Percentiles rank a stretch among this genome's conserved stretches.
phyloP scores from a whole-genome alignment of 2,113 vertebrate species.

The Typhlomys cinereus region DNA sequence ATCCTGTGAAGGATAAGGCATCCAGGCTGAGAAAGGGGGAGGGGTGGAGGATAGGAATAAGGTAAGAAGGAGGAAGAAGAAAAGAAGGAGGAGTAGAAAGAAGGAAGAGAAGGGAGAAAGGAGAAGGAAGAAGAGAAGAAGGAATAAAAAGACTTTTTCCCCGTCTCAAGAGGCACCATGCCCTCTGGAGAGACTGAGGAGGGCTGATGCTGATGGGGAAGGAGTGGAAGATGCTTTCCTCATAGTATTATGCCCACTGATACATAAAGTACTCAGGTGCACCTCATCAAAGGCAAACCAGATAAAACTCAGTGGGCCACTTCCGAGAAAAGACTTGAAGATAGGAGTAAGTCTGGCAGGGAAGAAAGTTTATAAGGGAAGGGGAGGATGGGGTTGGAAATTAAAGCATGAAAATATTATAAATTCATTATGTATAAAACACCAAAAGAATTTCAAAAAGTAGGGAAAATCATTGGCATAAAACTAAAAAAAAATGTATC shows the following conservation, averaged over 20 bases:
- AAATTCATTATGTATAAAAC: too few relatives aligned
- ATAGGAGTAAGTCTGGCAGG: fast-evolving
- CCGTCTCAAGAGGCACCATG: too few relatives aligned
- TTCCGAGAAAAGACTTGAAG: fast-evolving
- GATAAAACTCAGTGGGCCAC: too few relatives aligned
- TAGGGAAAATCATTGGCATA: too few relatives aligned
- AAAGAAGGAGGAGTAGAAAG: background rate
- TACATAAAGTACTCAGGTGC: too few relatives aligned
- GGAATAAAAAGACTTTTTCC: too few relatives aligned
- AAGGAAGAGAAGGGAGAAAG: background rate
- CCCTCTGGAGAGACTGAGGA: background rate
- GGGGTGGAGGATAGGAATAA: background rate
- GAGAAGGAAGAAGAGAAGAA: background rate
- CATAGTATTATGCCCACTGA: too few relatives aligned
- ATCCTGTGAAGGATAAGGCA: background rate
- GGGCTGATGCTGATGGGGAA: too few relatives aligned
- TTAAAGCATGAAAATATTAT: too few relatives aligned
- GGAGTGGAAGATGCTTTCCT: background rate
- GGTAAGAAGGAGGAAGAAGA: background rate
- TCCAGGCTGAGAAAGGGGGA: background rate
- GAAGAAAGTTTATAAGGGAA: background rate
- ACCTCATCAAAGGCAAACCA: too few relatives aligned
- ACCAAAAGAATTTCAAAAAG: too few relatives aligned
- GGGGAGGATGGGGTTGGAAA: background rate
- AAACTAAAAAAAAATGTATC: too few relatives aligned